Base-by-base conservation (phyloP, 2,797 vertebrate genomes). In the Pygocentrus nattereri region DNA sequence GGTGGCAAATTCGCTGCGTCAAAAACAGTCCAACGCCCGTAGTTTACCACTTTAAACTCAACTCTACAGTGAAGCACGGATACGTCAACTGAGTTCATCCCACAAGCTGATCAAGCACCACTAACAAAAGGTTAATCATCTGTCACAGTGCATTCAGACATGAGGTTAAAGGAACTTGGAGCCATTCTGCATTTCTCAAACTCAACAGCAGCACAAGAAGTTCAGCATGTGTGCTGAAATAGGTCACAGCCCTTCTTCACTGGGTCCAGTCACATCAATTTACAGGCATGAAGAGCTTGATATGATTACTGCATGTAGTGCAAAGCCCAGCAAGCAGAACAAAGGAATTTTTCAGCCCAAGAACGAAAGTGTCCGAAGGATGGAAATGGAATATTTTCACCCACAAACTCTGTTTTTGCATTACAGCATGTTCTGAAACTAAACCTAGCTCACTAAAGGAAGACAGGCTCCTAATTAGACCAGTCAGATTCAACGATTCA, bases 251-350 rank as follows among this genome's bases (percentile, higher is more conserved):
- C 41, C 30, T 62, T 74, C 23, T 67, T 30, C 34, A 21, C 18
- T 23, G 8, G 5, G n/a, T 62, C 49, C 73, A 76, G 49, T 76
- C 34, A 52, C 25, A 31, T 56, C 62, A 59, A 44, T 67, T 59
- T 52, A 0, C 15, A 16, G 19, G 41, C 71, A 44, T 71, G 81
- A 85, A 91, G 84, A 83, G 84, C 87, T 80, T 91, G 88, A 91
- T 73, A 69, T 90, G 90, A 94, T 93, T 91, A 93, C 38, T 74
- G 59, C 44, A 78, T 68, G 47, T 44, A 59, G 78, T 69, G 79
- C 76, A 69, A 50, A 69, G 41, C 76, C 84, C 64, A 67, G 59
- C 21, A 84, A 58, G 76, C 68, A 49, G 75, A 83, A 81, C 74
- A 83, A 78, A 64, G 67, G 69, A 62, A 62, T 56, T 71, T 27